A percentile compares a stretch with the other conserved stretches of the same genome.
Conservation (phyloP, 2,113 vertebrate species). For the Zingel zingel region DNA sequence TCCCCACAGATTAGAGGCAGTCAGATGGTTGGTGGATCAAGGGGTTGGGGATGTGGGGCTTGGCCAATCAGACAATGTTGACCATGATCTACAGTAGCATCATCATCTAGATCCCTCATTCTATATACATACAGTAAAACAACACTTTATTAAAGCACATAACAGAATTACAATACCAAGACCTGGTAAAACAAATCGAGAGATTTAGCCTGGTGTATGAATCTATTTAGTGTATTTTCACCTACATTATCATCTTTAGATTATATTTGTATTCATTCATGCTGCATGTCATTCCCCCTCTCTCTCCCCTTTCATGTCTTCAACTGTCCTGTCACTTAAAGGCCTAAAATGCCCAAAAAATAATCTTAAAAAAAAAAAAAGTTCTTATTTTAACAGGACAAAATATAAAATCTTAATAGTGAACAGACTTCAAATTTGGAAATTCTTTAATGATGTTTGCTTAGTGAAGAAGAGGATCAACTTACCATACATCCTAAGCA, state of each 20-base stretch:
- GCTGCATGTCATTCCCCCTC: too few relatives aligned
- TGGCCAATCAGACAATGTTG: conserved; percentile 37
- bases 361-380: too few relatives aligned
- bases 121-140: neutral
- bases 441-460: neutral
- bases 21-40: conserved; percentile 75
- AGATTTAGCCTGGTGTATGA: neutral
- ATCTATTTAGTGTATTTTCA: conserved; percentile 11
- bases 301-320: too few relatives aligned
- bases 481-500: conserved; percentile 86
- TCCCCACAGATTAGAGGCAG: conserved; percentile 69
- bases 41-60: conserved; percentile 24
- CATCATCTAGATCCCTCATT: conserved; percentile 31
- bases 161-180: neutral
- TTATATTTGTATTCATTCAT: too few relatives aligned
- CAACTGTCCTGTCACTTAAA: too few relatives aligned
- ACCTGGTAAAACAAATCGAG: neutral
- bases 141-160: neutral
- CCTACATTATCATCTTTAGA: neutral
- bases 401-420: neutral
- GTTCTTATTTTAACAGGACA: neutral
- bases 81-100: neutral
- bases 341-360: too few relatives aligned
- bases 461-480: neutral
- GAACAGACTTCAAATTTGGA: neutral